Percentiles rank a stretch among this genome's conserved stretches.
phyloP scores from a whole-genome alignment of 2,113 vertebrate genomes.

The Semicossyphus pulcher region DNA sequence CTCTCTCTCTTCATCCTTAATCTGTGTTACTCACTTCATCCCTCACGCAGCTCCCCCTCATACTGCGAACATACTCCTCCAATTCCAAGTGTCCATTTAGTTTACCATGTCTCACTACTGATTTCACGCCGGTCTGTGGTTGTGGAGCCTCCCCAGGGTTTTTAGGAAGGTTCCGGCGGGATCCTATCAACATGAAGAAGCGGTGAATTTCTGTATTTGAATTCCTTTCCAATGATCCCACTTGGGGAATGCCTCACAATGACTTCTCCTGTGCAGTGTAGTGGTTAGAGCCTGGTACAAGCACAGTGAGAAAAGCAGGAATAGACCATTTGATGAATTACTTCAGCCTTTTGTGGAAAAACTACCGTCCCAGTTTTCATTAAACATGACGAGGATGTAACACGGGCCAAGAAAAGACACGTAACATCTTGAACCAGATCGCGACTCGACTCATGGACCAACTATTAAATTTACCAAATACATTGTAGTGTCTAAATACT shows the following conservation, averaged over 20 bases:
- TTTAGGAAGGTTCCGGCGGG: conserved; percentile 4
- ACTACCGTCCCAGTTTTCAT: too few relatives aligned
- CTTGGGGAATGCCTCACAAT: conserved; percentile 6
- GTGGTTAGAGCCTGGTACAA: not conserved
- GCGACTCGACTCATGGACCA: too few relatives aligned
- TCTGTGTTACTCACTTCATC: not conserved
- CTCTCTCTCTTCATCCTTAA: not conserved
- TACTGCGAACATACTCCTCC: not conserved
- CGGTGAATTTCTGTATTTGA: not conserved
- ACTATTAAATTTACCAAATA: too few relatives aligned
- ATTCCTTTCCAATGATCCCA: conserved; percentile 17
- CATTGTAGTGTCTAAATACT: too few relatives aligned
- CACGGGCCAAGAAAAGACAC: too few relatives aligned
- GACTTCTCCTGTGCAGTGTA: not conserved
- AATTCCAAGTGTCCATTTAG: not conserved
- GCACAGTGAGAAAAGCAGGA: not conserved
- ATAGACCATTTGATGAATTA: too few relatives aligned
- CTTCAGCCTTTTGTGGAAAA: too few relatives aligned
- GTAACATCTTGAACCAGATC: too few relatives aligned
- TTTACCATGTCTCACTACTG: not conserved
- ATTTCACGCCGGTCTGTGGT: conserved; percentile 12
- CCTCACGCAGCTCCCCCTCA: not conserved
- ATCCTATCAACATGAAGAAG: conserved; percentile 16
- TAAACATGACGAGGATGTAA: too few relatives aligned
- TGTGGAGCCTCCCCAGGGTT: not conserved